Percentiles rank a stretch among this genome's conserved stretches.
These are phyloP conservation scores for Carcinoscorpius rotundicauda DNA, from an alignment of 1,140 invertebrate genomes.

Conservation along the genomic window DNA sequence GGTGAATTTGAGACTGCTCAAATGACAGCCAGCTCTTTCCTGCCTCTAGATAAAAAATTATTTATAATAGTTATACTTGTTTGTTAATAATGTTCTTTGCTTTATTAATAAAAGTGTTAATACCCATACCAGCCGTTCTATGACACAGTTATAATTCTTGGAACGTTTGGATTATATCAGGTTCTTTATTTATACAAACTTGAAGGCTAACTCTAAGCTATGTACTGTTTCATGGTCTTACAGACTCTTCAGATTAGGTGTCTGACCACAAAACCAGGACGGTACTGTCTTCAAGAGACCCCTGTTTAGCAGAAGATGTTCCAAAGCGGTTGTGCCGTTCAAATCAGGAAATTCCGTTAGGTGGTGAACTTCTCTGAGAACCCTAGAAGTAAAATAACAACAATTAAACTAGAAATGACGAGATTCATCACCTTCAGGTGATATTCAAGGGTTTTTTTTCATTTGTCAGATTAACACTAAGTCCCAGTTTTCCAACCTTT, in stretches of 20 bases:
- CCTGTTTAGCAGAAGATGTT: conserved; percentile 65
- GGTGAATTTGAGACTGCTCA: no score
- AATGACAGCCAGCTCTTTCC: no score
- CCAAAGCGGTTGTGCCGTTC: conserved; percentile 58
- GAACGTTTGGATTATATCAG: conserved; percentile 28
- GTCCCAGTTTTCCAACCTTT: no score
- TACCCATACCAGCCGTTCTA: neutral
- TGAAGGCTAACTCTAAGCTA: conserved; percentile 23
- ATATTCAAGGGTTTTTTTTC: conserved; percentile 27
- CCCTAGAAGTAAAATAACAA: conserved; percentile 39
- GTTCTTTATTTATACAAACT: conserved; percentile 33
- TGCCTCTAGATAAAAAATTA: no score
- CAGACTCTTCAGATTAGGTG: conserved; percentile 68
- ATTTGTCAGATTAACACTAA: no score
- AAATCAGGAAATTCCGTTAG: conserved; percentile 64
- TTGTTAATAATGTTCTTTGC: no score
- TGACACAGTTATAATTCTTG: conserved; percentile 50
- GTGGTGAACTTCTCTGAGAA: conserved; percentile 67
- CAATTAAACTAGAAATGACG: conserved; percentile 19
- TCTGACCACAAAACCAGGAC: conserved; percentile 52
- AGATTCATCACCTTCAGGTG: conserved; percentile 2
- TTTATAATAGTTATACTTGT: no score
- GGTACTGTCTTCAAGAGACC: conserved; percentile 57
- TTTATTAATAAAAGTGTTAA: no score
- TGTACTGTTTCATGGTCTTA: conserved; percentile 40